Percentiles rank a stretch among this genome's conserved stretches.
These are phyloP conservation scores for Sphenopsis melanotis DNA, from an alignment of 2,797 vertebrate species.

Conservation along the genomic window DNA sequence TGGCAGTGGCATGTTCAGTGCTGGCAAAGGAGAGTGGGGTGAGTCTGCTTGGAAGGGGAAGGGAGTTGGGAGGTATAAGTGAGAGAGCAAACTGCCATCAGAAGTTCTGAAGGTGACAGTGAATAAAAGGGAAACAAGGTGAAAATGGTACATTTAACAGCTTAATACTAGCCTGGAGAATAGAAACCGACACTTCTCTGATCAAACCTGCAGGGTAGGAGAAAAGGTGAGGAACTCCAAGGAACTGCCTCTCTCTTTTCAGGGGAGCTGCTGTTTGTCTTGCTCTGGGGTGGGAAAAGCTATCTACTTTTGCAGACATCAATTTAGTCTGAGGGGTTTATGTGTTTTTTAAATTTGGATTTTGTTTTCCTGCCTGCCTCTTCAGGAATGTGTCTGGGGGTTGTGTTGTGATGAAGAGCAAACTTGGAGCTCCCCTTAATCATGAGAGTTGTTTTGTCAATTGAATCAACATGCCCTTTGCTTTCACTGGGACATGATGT, in stretches of 20 bases:
- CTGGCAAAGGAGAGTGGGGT: not conserved
- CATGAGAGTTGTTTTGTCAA: not conserved
- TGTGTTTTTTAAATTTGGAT: not conserved
- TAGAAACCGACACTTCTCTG: conserved; percentile 20
- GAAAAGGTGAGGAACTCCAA: conserved; percentile 8
- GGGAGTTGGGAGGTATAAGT: not conserved
- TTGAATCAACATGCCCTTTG: not conserved
- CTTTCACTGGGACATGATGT: not conserved
- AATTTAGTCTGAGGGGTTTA: not conserved
- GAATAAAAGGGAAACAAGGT: not conserved
- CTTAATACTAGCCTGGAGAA: not conserved
- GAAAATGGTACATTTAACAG: conserved; percentile 40
- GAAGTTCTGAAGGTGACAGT: not conserved
- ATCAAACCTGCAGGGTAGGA: conserved; percentile 2
- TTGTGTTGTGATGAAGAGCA: not conserved
- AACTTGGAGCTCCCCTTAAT: not conserved
- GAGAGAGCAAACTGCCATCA: not conserved
- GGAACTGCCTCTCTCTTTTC: not conserved
- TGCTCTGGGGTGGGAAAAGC: not conserved
- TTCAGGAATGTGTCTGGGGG: not conserved
- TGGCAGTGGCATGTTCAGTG: not conserved
- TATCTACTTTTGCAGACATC: not conserved
- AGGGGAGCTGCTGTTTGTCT: not conserved
- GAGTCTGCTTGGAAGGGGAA: not conserved
- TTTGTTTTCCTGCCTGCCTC: not conserved